These are phyloP conservation scores for Cyanistes caeruleus DNA, from an alignment of 2,113 vertebrate species.

Conservation along the genomic window DNA sequence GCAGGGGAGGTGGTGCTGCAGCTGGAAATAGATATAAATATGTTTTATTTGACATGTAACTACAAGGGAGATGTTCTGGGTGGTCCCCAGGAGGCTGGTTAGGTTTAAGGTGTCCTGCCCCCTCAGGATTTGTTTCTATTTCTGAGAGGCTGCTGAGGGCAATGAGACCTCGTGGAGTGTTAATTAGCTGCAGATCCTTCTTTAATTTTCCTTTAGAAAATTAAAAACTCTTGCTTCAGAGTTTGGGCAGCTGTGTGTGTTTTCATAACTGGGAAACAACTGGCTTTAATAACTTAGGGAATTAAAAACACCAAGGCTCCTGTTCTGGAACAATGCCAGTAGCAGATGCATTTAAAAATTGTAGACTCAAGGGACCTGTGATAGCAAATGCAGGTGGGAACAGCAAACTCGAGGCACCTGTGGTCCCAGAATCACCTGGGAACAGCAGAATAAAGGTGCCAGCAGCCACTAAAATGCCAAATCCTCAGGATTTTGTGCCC, in stretches of 20 bases:
- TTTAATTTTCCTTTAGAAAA: background rate
- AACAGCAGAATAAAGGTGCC: background rate
- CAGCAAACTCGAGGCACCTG: background rate
- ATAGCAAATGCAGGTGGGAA: background rate
- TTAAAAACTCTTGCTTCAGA: background rate
- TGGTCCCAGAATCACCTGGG: rapidly evolving
- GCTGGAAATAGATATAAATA: background rate
- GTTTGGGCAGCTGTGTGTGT: background rate
- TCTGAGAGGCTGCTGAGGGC: background rate
- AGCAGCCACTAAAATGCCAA: background rate
- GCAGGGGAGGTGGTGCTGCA: background rate
- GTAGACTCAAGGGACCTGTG: background rate
- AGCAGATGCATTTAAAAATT: background rate
- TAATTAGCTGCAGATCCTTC: background rate
- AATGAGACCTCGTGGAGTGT: rapidly evolving
- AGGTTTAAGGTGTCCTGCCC: background rate
- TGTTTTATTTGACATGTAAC: background rate
- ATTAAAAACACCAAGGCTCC: background rate
- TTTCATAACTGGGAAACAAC: background rate
- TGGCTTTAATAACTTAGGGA: background rate
- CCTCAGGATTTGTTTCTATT: background rate
- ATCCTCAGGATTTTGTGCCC: background rate
- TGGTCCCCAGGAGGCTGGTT: background rate
- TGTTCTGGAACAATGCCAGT: background rate
- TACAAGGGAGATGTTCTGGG: background rate